Evolutionary conservation across 2,113 vertebrate genomes (phyloP), one percentile per base, ranked within the genome.

Genomic region (Promerops cafer): DNA sequence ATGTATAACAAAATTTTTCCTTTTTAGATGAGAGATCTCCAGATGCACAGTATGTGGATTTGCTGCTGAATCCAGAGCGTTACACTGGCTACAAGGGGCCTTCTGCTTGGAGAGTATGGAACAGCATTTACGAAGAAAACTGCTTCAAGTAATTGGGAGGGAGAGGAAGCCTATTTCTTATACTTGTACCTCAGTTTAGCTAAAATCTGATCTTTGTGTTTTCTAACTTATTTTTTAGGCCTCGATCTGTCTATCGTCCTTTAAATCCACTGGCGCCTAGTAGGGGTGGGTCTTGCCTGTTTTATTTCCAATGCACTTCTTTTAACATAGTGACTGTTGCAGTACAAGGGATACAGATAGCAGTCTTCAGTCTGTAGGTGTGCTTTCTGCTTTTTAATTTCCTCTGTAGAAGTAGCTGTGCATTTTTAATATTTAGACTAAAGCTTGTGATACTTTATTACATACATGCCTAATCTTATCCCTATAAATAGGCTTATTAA

Each of bases 91-190:
- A 99, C 81, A 99, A 99, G 75, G 99, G 99, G 18, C 95, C 99
- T 33, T 99, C 99, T 30, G 99, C 99, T 7, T 99, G 99, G 99
- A 98, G 99, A 93, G 99, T 99, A 52, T 99, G 99, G 99, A 99
- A 99, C 97, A 99, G 99, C 98, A 99, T 99, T 97, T 99, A 99
- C 0, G 99, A 99, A 97, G 99, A 99, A 95, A 99, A 99, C 98
- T 99, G 99, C 97, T 99, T 99, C 98, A 99, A 99, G 99, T 99
- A 98, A 98, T 96, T 71, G 66, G 27, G 53, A 82, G 83, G 61
- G 39, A 35, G 40, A 80, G 15, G 49, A 72, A 79, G 13, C 7
- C n/a, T 76, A 0, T 60, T 89, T 87, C 53, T 90, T 92, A 57
- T 14, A 61, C 11, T 59, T 76, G 39, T 9, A 3, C 45, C 57